phyloP scores from a whole-genome alignment of 2,113 vertebrate species.

The Anguilla japonica region DNA sequence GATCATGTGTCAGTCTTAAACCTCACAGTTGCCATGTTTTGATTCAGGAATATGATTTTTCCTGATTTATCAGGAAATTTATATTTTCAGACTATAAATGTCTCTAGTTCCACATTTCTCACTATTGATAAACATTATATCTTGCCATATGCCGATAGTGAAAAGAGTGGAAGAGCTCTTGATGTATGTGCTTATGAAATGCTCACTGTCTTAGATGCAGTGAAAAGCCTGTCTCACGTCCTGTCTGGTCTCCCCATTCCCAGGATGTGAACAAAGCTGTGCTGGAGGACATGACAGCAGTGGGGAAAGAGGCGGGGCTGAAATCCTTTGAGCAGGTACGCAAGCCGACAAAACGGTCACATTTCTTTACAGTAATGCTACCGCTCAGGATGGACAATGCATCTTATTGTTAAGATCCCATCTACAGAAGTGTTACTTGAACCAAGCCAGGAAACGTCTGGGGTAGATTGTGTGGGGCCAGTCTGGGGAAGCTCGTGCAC shows the following conservation, averaged over 20 bases:
- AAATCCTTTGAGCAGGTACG: conserved; percentile 76
- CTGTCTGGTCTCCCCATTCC: not conserved
- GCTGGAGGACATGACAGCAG: conserved; percentile 67
- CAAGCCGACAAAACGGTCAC: not conserved
- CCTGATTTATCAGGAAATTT: no score
- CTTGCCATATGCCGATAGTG: no score
- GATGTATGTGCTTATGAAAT: no score
- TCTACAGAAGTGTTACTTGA: not conserved
- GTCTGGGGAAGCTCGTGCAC: not conserved
- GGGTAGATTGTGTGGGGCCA: not conserved
- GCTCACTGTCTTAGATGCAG: no score
- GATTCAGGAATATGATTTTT: no score
- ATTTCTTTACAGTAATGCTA: not conserved
- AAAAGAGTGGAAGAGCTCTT: no score
- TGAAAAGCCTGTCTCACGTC: not conserved
- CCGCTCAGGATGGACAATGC: not conserved
- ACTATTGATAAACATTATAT: no score
- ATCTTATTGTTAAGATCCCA: not conserved
- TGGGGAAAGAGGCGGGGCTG: conserved; percentile 67
- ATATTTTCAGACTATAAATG: no score
- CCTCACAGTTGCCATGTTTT: no score
- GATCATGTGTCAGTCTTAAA: not conserved
- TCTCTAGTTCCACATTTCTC: no score
- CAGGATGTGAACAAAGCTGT: conserved; percentile 70
- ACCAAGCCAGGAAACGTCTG: not conserved